Conservation (phyloP, 2,113 vertebrate species). For the Calyptommatus sinebrachiatus region DNA sequence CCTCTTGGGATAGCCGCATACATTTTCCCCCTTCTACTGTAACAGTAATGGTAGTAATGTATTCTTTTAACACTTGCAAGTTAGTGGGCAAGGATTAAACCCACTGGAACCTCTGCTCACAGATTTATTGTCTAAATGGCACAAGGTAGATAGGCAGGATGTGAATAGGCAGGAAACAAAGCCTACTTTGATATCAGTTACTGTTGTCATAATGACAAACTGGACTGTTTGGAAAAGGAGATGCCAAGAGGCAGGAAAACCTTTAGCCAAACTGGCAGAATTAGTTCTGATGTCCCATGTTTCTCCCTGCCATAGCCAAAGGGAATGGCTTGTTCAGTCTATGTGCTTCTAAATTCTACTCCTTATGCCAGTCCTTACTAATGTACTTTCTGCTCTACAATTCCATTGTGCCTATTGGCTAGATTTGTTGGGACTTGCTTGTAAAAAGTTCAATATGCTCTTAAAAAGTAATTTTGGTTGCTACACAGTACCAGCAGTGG, state of each 20-base stretch:
- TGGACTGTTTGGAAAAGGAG: neutral
- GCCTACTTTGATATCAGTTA: neutral
- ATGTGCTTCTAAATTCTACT: no score
- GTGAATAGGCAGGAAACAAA: neutral
- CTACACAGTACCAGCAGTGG: neutral
- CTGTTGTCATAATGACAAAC: neutral
- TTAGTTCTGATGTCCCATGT: neutral
- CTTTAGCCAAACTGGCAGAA: neutral
- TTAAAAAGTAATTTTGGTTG: neutral
- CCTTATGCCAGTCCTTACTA: no score
- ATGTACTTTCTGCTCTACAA: no score
- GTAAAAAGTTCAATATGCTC: neutral
- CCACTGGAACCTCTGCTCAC: neutral
- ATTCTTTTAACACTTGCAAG: neutral
- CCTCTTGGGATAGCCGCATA: no score
- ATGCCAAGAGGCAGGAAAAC: neutral
- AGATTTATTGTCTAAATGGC: neutral
- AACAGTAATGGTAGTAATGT: neutral
- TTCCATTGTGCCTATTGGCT: no score
- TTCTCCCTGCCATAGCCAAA: neutral
- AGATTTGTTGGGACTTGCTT: neutral
- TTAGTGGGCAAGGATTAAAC: neutral
- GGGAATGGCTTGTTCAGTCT: neutral
- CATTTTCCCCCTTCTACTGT: no score
- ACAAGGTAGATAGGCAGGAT: neutral